phyloP scores from a whole-genome alignment of 1,140 invertebrate species.

The Drosophila rhopaloa region DNA sequence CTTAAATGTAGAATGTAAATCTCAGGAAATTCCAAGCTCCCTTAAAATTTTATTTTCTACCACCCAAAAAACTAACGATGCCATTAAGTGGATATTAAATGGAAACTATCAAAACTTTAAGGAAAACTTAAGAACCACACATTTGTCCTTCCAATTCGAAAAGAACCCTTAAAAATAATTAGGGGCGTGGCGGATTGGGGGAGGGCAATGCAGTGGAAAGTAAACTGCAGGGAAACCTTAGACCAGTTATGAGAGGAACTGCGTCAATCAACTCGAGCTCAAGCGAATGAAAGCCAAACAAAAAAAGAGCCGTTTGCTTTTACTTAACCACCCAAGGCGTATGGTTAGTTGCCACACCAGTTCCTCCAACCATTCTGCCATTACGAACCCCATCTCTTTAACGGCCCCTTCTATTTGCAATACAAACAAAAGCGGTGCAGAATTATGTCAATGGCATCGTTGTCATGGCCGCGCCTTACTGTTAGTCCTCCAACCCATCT shows the following conservation, averaged over 20 bases:
- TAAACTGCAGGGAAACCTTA: slow-evolving; percentile 9
- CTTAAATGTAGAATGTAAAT: no score
- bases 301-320: slow-evolving; percentile 43
- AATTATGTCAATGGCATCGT: slow-evolving; percentile 71
- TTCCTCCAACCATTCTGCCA: no score
- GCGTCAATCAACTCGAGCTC: slow-evolving; percentile 49
- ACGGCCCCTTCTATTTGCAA: slow-evolving; percentile 15
- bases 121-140: background rate
- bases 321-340: slow-evolving; percentile 1
- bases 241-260: slow-evolving; percentile 37
- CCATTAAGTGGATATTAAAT: no score
- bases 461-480: slow-evolving; percentile 43
- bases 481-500: slow-evolving; percentile 1
- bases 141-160: background rate
- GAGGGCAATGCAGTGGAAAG: background rate
- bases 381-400: background rate
- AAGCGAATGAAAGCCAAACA: slow-evolving; percentile 64
- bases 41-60: no score
- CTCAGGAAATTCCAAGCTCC: no score
- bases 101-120: background rate
- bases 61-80: no score
- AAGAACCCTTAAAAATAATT: background rate
- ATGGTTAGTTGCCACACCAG: background rate
- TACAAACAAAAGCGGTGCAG: slow-evolving; percentile 59
- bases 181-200: background rate